Conservation (phyloP, 2,888 invertebrate genomes). For the Leucozona laternaria region DNA sequence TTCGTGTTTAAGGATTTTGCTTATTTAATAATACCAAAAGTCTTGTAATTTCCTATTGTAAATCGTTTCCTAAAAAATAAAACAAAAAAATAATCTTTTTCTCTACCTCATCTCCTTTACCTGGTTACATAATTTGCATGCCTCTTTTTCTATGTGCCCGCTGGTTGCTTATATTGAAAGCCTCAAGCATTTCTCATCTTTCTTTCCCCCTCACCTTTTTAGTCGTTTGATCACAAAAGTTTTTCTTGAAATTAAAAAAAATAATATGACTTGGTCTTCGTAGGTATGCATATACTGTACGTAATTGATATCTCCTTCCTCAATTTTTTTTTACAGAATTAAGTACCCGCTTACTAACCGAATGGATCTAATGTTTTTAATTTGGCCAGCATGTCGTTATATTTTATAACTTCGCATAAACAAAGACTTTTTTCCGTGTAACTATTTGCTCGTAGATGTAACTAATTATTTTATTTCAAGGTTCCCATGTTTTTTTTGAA, state of each 20-base stretch:
- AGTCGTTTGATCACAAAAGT: constrained; percentile 31
- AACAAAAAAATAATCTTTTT: constrained; percentile 19
- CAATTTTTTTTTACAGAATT: background rate
- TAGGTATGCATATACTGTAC: background rate
- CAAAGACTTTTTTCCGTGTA: background rate
- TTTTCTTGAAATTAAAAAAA: constrained; percentile 31
- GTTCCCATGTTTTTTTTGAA: background rate
- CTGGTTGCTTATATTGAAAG: constrained; percentile 6
- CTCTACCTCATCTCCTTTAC: background rate
- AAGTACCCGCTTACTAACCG: background rate
- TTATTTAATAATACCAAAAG: constrained; percentile 17
- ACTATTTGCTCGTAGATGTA: background rate
- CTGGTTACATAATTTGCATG: constrained; percentile 35
- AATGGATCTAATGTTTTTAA: background rate
- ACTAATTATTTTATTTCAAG: background rate
- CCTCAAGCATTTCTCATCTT: background rate
- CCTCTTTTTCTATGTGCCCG: constrained; percentile 12
- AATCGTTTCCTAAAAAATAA: constrained; percentile 28
- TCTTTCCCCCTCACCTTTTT: constrained; percentile 10
- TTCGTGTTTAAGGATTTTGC: constrained; percentile 33
- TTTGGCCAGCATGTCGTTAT: background rate
- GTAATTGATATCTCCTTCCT: constrained; percentile 17
- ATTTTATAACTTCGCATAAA: background rate
- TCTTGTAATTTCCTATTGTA: constrained; percentile 33
- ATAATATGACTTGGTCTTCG: constrained; percentile 2